Percentiles rank a stretch among this genome's conserved stretches.
Conservation (phyloP, 92 coral and sea anemone species). For the Diadumene lineata region DNA sequence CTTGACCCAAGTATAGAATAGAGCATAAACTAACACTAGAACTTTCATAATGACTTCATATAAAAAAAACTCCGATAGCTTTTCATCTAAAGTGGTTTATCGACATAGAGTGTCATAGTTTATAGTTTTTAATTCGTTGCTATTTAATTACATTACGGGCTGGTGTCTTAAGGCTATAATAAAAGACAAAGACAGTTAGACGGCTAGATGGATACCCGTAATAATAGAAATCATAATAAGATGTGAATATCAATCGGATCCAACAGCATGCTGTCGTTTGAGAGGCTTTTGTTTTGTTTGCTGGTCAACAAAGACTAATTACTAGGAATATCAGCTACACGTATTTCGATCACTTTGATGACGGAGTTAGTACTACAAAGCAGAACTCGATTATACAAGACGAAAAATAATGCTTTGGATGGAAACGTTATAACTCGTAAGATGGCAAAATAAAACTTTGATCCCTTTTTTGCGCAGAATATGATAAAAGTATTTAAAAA, state of each 20-base stretch:
- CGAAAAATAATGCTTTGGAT: too few species aligned
- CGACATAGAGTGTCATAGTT: too few species aligned
- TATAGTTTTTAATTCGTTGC: background rate
- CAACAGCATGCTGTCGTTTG: conserved; percentile 14
- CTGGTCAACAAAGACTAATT: conserved; percentile 15
- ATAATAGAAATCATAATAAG: conserved; percentile 21
- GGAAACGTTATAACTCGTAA: too few species aligned
- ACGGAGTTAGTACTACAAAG: too few species aligned
- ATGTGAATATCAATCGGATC: conserved; percentile 7
- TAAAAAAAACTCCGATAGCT: too few species aligned
- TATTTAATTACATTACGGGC: conserved; percentile 20
- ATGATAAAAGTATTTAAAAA: too few species aligned
- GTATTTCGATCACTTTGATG: too few species aligned
- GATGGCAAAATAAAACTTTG: too few species aligned
- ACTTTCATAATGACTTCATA: too few species aligned
- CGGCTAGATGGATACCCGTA: background rate
- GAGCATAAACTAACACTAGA: background rate
- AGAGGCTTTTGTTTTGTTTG: conserved; percentile 10
- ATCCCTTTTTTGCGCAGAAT: too few species aligned
- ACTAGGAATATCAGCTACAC: background rate
- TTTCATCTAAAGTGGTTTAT: too few species aligned
- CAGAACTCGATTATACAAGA: too few species aligned
- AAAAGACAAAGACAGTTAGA: conserved; percentile 10
- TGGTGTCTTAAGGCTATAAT: background rate
- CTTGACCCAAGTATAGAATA: background rate